Percentiles rank a stretch among this genome's conserved stretches.
phyloP scores from a whole-genome alignment of 2,888 invertebrate genomes.

The Thymelicus acteon region DNA sequence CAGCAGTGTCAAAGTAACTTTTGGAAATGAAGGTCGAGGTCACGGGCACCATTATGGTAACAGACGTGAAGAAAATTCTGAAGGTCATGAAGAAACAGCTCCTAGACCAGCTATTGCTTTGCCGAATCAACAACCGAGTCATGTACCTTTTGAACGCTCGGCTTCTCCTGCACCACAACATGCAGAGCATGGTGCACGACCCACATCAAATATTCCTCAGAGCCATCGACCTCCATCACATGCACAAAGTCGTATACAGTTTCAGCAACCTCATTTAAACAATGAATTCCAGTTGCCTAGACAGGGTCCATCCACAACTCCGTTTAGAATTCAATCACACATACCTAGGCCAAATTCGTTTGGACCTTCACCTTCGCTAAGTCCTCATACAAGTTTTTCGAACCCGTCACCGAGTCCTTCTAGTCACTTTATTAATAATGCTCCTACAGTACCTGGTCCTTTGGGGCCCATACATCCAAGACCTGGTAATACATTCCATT shows the following conservation, averaged over 20 bases:
- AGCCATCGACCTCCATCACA: slow-evolving; percentile 64
- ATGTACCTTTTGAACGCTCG: slow-evolving; percentile 62
- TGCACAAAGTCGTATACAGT: slow-evolving; percentile 78
- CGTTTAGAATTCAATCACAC: slow-evolving; percentile 68
- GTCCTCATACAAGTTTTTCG: slow-evolving; percentile 60
- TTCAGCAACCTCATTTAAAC: slow-evolving; percentile 70
- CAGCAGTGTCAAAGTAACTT: slow-evolving; percentile 92
- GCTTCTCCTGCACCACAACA: slow-evolving; percentile 61
- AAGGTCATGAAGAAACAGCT: slow-evolving; percentile 86
- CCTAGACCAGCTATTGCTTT: slow-evolving; percentile 86
- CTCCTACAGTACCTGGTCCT: slow-evolving; percentile 68
- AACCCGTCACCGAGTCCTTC: slow-evolving; percentile 62
- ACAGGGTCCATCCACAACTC: slow-evolving; percentile 69
- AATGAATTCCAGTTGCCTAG: slow-evolving; percentile 76
- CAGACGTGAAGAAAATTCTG: slow-evolving; percentile 65
- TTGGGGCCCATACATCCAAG: slow-evolving; percentile 64
- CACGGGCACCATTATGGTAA: slow-evolving; percentile 75
- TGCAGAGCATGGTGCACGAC: slow-evolving; percentile 52
- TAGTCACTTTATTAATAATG: slow-evolving; percentile 57
- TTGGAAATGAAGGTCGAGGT: slow-evolving; percentile 87
- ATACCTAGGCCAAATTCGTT: slow-evolving; percentile 65
- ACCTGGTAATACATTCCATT: slow-evolving; percentile 63
- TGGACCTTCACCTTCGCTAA: slow-evolving; percentile 61
- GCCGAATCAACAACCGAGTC: slow-evolving; percentile 68
- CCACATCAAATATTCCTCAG: slow-evolving; percentile 51